phyloP scores from a whole-genome alignment of 2,113 vertebrate species.

The Dromiciops gliroides region DNA sequence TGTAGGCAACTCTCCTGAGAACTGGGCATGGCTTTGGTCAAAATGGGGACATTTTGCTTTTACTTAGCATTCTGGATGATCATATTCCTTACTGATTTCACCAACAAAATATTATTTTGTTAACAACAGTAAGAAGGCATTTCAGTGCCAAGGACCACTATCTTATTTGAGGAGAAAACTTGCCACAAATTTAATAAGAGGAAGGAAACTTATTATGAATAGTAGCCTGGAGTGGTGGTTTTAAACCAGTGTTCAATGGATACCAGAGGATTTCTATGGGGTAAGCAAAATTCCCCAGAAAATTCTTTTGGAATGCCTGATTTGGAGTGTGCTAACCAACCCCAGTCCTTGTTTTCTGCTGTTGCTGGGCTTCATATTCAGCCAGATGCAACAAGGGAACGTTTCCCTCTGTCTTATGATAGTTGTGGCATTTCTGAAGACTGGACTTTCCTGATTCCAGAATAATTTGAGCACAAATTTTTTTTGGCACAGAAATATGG shows the following conservation, averaged over 20 bases:
- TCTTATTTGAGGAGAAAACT: not conserved
- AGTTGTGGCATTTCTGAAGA: not conserved
- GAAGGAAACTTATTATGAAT: not conserved
- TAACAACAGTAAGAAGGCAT: rapidly evolving
- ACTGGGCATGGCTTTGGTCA: not conserved
- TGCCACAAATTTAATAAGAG: not conserved
- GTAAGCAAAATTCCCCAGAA: slow-evolving; percentile 15
- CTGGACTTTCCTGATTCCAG: not conserved
- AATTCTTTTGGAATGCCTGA: slow-evolving; percentile 41
- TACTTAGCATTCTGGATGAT: not conserved
- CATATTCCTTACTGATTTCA: slow-evolving; percentile 19
- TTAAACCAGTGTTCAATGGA: not conserved
- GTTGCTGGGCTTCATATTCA: slow-evolving; percentile 40
- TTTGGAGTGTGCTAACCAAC: slow-evolving; percentile 23
- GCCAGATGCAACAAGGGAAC: not conserved
- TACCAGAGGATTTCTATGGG: slow-evolving; percentile 23
- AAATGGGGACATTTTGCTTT: not conserved
- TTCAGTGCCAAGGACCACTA: not conserved
- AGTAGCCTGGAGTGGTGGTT: not conserved
- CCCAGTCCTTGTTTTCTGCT: slow-evolving; percentile 1
- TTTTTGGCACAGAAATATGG: not conserved
- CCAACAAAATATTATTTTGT: too few species aligned
- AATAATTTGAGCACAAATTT: not conserved
- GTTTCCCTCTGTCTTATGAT: slow-evolving; percentile 7
- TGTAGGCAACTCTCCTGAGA: slow-evolving; percentile 7